These are phyloP conservation scores for Bellardia pandia DNA, from an alignment of 2,888 invertebrate species.

Conservation along the genomic window DNA sequence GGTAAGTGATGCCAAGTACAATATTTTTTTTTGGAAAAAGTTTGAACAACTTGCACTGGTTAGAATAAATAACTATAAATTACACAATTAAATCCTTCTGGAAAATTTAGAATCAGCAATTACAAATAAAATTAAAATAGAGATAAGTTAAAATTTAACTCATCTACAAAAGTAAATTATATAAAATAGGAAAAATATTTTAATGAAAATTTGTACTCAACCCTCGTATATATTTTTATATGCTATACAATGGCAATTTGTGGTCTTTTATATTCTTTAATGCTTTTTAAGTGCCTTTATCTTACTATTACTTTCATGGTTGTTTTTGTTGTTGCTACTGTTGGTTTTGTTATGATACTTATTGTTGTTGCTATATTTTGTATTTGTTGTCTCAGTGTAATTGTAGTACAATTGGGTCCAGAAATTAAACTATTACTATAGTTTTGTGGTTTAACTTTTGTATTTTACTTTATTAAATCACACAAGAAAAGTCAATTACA, in stretches of 20 bases:
- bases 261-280: conserved; percentile 34
- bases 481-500: conserved; percentile 66
- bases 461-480: conserved; percentile 65
- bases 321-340: conserved; percentile 16
- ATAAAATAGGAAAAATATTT: not conserved
- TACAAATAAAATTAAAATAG: too few species aligned
- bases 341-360: not conserved
- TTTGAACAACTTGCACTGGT: too few species aligned
- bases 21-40: too few species aligned
- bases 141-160: too few species aligned
- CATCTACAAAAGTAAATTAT: too few species aligned
- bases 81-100: too few species aligned
- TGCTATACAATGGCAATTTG: conserved; percentile 44
- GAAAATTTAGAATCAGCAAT: too few species aligned
- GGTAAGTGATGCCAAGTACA: too few species aligned
- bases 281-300: conserved; percentile 35
- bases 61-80: too few species aligned
- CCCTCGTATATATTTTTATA: conserved; percentile 1
- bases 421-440: conserved; percentile 61
- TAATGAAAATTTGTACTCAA: not conserved
- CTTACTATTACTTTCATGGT: conserved; percentile 6
- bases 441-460: conserved; percentile 61
- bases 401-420: conserved; percentile 38
- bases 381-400: conserved; percentile 9
- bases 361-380: not conserved